Percentiles rank a stretch among this genome's conserved stretches.
Conservation (phyloP, 2,888 invertebrate species). For the Tortrix viridana region DNA sequence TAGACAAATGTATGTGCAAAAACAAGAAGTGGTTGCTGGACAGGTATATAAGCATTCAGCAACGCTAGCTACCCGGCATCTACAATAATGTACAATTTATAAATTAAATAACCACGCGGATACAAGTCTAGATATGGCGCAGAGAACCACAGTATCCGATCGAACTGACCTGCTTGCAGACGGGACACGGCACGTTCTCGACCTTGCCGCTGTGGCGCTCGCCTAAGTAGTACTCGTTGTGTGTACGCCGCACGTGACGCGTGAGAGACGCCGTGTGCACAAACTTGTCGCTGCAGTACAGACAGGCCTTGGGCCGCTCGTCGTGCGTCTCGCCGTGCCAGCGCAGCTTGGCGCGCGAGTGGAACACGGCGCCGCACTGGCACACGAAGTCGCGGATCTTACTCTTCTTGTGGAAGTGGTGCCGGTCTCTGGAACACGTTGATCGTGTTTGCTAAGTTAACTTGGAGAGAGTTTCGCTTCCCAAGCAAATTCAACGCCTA, state of each 20-base stretch:
- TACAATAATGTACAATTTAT: too few species aligned
- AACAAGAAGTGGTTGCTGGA: too few species aligned
- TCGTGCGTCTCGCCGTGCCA: conserved; percentile 96
- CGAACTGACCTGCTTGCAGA: conserved; percentile 85
- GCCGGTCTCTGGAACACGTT: conserved; percentile 80
- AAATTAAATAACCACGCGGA: too few species aligned
- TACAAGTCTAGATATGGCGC: too few species aligned
- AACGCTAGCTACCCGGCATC: too few species aligned
- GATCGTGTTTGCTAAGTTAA: neutral
- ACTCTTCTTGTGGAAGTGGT: conserved; percentile 89
- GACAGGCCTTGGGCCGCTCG: conserved; percentile 91
- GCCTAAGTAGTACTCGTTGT: conserved; percentile 90
- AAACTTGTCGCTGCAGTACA: conserved; percentile 93
- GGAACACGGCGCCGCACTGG: conserved; percentile 91
- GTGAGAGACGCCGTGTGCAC: conserved; percentile 93
- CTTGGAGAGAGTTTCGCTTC: neutral
- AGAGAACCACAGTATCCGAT: neutral
- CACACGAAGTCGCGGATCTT: conserved; percentile 89
- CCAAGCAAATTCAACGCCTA: neutral
- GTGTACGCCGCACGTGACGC: conserved; percentile 91
- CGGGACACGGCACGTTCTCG: conserved; percentile 90
- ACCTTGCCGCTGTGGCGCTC: conserved; percentile 85
- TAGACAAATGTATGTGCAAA: too few species aligned
- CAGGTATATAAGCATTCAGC: too few species aligned
- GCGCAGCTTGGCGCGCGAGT: conserved; percentile 91